Evolutionary conservation across 2,888 invertebrate genomes (phyloP).

Genomic region (Griposia aprilina): DNA sequence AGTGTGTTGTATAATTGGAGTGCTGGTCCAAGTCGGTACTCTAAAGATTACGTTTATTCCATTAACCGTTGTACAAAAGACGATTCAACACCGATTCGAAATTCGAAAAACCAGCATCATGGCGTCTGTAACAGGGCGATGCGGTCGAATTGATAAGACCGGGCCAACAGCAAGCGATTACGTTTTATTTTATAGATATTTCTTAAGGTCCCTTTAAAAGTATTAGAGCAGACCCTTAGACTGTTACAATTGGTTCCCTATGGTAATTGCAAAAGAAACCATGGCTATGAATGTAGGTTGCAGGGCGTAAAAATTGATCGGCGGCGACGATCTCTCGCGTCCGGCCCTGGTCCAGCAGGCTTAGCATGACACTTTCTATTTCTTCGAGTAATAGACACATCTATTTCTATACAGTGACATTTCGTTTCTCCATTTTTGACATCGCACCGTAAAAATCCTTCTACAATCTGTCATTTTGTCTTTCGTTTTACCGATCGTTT

Average conservation of each 20-base stretch:
- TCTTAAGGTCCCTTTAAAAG: slow-evolving; percentile 65
- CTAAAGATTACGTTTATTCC: background rate
- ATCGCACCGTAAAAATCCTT: no score
- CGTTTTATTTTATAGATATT: slow-evolving; percentile 68
- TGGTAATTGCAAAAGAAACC: slow-evolving; percentile 64
- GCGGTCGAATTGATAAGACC: slow-evolving; percentile 65
- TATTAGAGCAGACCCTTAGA: slow-evolving; percentile 54
- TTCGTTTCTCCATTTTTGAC: no score
- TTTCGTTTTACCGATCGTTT: no score
- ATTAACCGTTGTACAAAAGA: slow-evolving; percentile 21
- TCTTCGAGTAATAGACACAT: no score
- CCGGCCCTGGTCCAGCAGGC: no score
- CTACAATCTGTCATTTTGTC: no score
- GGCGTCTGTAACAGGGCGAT: slow-evolving; percentile 39
- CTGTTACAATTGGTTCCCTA: slow-evolving; percentile 59
- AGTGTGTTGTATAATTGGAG: background rate
- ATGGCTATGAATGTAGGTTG: slow-evolving; percentile 51
- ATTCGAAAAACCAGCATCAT: slow-evolving; percentile 35
- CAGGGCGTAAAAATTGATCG: slow-evolving; percentile 33
- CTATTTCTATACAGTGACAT: no score
- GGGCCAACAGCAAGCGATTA: slow-evolving; percentile 55
- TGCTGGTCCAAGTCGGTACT: background rate
- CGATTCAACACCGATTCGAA: background rate
- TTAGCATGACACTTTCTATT: no score
- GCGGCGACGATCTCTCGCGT: no score